phyloP scores from a whole-genome alignment of 2,888 invertebrate species.

The Epicampocera succincta region DNA sequence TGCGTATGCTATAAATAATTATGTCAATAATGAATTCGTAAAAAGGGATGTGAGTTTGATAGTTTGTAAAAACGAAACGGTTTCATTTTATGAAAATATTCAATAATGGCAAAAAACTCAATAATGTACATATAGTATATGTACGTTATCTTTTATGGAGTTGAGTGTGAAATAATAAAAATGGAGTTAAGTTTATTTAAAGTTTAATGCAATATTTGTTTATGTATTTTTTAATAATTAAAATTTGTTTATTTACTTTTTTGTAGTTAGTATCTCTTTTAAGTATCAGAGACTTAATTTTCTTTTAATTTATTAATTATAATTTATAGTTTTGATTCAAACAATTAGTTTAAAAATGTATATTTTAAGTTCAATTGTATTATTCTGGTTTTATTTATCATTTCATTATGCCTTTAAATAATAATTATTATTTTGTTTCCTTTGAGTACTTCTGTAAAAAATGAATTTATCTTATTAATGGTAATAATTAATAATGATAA shows the following conservation, averaged over 20 bases:
- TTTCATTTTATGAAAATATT: conserved; percentile 18
- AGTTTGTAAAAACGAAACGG: conserved; percentile 15
- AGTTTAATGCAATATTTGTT: conserved; percentile 9
- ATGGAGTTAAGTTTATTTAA: conserved; percentile 15
- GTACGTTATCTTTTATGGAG: neutral
- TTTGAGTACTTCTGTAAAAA: conserved; percentile 54
- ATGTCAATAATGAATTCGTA: conserved; percentile 34
- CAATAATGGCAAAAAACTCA: conserved; percentile 22
- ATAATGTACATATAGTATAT: neutral
- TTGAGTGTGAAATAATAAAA: conserved; percentile 6
- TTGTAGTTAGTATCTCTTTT: conserved; percentile 50
- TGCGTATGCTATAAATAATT: conserved; percentile 35
- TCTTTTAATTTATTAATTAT: conserved; percentile 6
- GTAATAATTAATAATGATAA: conserved; percentile 66
- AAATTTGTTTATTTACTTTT: conserved; percentile 45
- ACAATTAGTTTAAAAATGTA: conserved; percentile 27
- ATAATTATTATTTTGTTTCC: conserved; percentile 51
- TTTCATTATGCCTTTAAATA: conserved; percentile 61
- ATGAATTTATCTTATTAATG: conserved; percentile 64
- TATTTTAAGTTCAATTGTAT: conserved; percentile 11
- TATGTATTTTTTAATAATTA: neutral
- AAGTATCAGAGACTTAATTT: neutral
- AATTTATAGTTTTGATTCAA: conserved; percentile 59
- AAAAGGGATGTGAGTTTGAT: conserved; percentile 36
- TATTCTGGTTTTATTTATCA: conserved; percentile 40